Percentiles rank a stretch among this genome's conserved stretches.
These are phyloP conservation scores for Iselma pallidipennis DNA, from an alignment of 2,888 invertebrate genomes.

Conservation along the genomic window DNA sequence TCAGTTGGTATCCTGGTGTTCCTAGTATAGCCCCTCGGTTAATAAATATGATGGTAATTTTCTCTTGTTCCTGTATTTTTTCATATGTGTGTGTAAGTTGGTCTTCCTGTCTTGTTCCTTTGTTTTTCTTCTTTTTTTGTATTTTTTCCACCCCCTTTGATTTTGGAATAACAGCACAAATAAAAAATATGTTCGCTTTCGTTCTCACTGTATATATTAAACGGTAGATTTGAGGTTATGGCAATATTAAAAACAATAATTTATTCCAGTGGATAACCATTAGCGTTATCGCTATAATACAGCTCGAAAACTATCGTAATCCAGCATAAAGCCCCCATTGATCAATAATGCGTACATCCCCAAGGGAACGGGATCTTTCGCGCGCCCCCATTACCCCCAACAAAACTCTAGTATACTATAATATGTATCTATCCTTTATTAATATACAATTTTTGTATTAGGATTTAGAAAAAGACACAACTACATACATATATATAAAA, in stretches of 20 bases:
- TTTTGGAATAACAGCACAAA: neutral
- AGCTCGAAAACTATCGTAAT: constrained; percentile 47
- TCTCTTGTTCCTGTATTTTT: too few species aligned
- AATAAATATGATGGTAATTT: too few species aligned
- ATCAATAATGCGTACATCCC: constrained; percentile 39
- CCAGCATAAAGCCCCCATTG: constrained; percentile 42
- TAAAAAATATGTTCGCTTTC: neutral
- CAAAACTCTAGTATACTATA: constrained; percentile 1
- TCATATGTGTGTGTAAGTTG: too few species aligned
- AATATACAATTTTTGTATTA: neutral
- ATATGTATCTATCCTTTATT: constrained; percentile 13
- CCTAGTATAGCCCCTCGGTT: too few species aligned
- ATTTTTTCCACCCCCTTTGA: too few species aligned
- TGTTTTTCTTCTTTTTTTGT: neutral
- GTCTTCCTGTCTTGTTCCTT: neutral
- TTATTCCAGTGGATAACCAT: constrained; percentile 42
- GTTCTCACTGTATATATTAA: neutral
- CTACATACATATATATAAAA: constrained; percentile 21
- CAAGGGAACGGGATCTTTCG: neutral
- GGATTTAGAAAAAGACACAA: constrained; percentile 20
- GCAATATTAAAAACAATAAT: constrained; percentile 39
- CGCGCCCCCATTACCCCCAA: neutral
- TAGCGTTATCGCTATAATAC: constrained; percentile 45
- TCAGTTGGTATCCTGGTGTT: too few species aligned
- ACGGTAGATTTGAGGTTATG: neutral